Conservation (phyloP, 1,140 invertebrate species). For the Dendroctonus valens region DNA sequence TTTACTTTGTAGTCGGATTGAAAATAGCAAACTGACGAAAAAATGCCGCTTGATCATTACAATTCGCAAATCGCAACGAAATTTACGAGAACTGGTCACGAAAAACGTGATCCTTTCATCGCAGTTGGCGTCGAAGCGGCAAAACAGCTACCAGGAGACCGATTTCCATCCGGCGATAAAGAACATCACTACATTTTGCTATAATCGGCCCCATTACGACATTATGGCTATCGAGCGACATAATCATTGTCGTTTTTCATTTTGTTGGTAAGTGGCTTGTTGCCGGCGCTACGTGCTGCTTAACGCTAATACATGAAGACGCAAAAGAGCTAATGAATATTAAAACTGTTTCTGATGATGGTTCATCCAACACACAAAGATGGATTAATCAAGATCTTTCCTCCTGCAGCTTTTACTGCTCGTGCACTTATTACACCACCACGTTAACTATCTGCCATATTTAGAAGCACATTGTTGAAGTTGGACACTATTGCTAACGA, state of each 20-base stretch:
- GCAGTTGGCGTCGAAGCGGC: conserved; percentile 14
- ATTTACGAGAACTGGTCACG: conserved; percentile 5
- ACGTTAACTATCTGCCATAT: no score
- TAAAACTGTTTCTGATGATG: no score
- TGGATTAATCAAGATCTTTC: no score
- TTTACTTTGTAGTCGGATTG: background rate
- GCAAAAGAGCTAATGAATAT: no score
- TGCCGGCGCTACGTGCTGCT: background rate
- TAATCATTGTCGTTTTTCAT: conserved; percentile 22
- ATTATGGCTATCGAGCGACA: conserved; percentile 17
- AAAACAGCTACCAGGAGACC: conserved; percentile 23
- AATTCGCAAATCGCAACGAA: background rate
- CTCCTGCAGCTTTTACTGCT: no score
- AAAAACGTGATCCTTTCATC: conserved; percentile 20
- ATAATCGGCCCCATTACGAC: conserved; percentile 20
- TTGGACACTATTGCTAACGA: no score
- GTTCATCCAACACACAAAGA: no score
- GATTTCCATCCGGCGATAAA: conserved; percentile 25
- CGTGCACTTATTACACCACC: no score
- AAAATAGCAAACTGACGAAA: background rate
- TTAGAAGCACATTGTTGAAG: no score
- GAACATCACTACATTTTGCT: conserved; percentile 17
- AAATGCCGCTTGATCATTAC: background rate
- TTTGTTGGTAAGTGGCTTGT: conserved; percentile 9
- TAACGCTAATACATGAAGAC: no score